These are phyloP conservation scores for Zaprionus davidi DNA, from an alignment of 1,140 invertebrate species.

Conservation along the genomic window DNA sequence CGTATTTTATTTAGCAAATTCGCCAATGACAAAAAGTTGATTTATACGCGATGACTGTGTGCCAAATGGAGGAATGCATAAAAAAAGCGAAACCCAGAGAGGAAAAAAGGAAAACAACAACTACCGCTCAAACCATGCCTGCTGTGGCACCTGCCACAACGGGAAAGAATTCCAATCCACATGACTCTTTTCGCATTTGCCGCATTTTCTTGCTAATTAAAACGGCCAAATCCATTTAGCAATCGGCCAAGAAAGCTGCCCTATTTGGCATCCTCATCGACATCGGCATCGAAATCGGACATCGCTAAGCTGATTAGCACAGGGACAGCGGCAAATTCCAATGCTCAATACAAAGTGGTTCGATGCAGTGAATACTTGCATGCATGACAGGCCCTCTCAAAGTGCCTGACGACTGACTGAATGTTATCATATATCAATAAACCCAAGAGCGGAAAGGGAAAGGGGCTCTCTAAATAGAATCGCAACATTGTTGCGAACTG, in stretches of 20 bases:
- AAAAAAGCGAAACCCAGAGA: slow-evolving; percentile 23
- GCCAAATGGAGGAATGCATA: slow-evolving; percentile 66
- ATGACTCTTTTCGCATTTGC: slow-evolving; percentile 47
- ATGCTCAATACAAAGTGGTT: slow-evolving; percentile 10
- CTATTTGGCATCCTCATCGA: background rate
- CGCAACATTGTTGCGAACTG: slow-evolving; percentile 69
- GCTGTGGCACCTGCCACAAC: slow-evolving; percentile 11
- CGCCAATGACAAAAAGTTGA: slow-evolving; percentile 70
- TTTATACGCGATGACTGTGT: slow-evolving; percentile 65
- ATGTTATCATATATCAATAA: slow-evolving; percentile 81
- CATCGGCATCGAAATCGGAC: background rate
- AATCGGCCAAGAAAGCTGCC: slow-evolving; percentile 16
- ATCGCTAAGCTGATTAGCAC: slow-evolving; percentile 49
- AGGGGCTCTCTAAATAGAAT: slow-evolving; percentile 52
- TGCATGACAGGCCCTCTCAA: slow-evolving; percentile 11
- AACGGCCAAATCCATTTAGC: slow-evolving; percentile 77
- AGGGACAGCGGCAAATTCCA: slow-evolving; percentile 9
- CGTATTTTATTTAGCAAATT: slow-evolving; percentile 55
- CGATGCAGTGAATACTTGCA: slow-evolving; percentile 12
- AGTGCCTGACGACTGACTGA: background rate
- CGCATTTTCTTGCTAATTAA: slow-evolving; percentile 78
- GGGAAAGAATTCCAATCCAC: slow-evolving; percentile 29
- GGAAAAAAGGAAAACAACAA: slow-evolving; percentile 3
- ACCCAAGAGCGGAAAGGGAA: slow-evolving; percentile 9
- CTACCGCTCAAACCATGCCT: background rate